Evolutionary conservation across 2,888 invertebrate genomes (phyloP), one percentile per base, ranked within the genome.

Genomic region (Scaptomyza flava): DNA sequence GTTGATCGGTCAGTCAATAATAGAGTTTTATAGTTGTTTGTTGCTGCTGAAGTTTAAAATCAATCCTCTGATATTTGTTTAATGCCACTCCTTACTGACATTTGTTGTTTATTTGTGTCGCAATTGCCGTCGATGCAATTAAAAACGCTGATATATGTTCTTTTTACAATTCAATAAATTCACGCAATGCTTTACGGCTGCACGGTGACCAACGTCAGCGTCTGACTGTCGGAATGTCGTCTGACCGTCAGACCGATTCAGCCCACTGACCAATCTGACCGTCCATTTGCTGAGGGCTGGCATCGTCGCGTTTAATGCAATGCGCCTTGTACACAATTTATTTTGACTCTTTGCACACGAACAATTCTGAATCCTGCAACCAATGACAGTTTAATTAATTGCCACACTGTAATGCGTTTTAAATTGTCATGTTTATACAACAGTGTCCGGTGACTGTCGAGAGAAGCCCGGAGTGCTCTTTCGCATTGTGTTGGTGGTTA

Each of bases 81-180:
- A 87, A 74, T 53, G 60, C 59, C 41, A 47, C 48, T 66, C 45
- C 68, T 59, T 43, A 50, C 56, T 51, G 59, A 45, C 66, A 63
- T 59, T 68, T 54, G 8, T 41, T 33, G 11, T 30, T 20, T 48
- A 43, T 52, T 48, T 56, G 68, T 65, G 56, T 65, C 67, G 68
- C 68, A 76, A 62, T 56, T 78, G 77, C 72, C 67, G 50, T 34
- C 50, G 50, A 34, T 34, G 87, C 89, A 84, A 88, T 84, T 88
- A 83, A 87, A 86, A 89, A 68, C 83, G 88, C 88, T 86, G 89
- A 86, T 86, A 89, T 86, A 86, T 89, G 86, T 82, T 73, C 75
- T 82, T 89, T 86, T 86, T 86, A 82, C 85, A 87, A 87, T 89
- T 89, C 85, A 86, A 86, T 86, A 89, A 86, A 89, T 86, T 89